A percentile compares a stretch with the other conserved stretches of the same genome.
Conservation (phyloP, 2,797 vertebrate genomes). For the Mus spretus region DNA sequence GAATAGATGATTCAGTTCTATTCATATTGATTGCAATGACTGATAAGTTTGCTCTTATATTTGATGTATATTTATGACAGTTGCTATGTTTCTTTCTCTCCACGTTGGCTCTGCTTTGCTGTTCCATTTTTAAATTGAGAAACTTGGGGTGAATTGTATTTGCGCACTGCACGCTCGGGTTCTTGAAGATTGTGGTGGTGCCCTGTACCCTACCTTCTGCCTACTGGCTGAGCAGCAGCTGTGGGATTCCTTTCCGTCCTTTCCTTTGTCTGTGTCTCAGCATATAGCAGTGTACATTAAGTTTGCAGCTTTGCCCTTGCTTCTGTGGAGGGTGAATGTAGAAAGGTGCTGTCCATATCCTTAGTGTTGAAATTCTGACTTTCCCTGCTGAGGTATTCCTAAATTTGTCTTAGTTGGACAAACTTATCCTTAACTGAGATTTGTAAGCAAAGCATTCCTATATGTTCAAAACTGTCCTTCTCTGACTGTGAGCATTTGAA, state of each 20-base stretch:
- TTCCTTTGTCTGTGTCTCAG: not conserved
- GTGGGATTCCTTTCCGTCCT: not conserved
- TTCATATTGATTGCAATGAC: not conserved
- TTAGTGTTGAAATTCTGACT: conserved; percentile 24
- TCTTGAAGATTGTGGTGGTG: not conserved
- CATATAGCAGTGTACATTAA: not conserved
- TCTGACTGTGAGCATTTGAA: conserved; percentile 13
- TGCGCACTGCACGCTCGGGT: not conserved
- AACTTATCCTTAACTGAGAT: not conserved
- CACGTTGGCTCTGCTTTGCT: not conserved
- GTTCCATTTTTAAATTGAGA: conserved; percentile 42
- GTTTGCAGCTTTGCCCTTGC: not conserved
- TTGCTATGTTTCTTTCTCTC: not conserved
- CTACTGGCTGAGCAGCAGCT: not conserved
- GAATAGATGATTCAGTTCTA: not conserved
- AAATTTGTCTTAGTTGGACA: not conserved
- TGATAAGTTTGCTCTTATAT: not conserved
- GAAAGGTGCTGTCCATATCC: not conserved
- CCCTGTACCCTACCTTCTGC: not conserved
- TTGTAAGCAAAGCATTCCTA: not conserved
- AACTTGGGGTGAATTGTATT: not conserved
- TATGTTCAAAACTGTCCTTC: conserved; percentile 10
- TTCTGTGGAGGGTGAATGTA: not conserved
- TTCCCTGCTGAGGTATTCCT: not conserved
- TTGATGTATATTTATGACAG: conserved; percentile 29